phyloP scores from a whole-genome alignment of 2,888 invertebrate genomes.

The Taphrorychus bicolor region DNA sequence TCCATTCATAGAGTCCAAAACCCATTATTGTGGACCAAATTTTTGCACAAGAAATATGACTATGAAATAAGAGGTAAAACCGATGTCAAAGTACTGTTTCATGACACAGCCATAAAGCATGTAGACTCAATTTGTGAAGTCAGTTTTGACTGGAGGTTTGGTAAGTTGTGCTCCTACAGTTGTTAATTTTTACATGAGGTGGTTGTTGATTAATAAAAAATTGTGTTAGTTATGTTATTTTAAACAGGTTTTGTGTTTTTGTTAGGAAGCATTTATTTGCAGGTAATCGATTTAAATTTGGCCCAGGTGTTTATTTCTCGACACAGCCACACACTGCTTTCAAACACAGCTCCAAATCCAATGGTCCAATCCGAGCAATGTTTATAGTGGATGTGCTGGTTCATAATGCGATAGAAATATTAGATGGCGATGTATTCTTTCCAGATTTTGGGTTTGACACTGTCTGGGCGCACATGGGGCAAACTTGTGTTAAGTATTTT shows the following conservation, averaged over 20 bases:
- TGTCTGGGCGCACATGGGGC: conserved; percentile 46
- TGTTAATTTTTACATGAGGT: no score
- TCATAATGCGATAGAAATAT: conserved; percentile 41
- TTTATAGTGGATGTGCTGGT: conserved; percentile 53
- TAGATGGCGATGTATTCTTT: conserved; percentile 41
- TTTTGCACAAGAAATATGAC: conserved; percentile 46
- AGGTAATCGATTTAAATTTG: conserved; percentile 47
- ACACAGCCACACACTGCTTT: conserved; percentile 47
- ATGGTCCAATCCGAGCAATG: conserved; percentile 48
- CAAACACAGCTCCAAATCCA: conserved; percentile 44
- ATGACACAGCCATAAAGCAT: conserved; percentile 49
- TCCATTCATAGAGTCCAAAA: conserved; percentile 48
- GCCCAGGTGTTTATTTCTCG: conserved; percentile 52
- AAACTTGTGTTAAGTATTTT: conserved; percentile 55
- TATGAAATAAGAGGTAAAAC: conserved; percentile 43
- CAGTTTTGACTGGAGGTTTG: conserved; percentile 53
- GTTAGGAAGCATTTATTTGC: no score
- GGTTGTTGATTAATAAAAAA: no score
- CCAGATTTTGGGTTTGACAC: conserved; percentile 51
- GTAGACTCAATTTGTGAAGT: conserved; percentile 47
- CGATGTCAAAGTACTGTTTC: conserved; percentile 43
- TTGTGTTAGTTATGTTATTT: no score
- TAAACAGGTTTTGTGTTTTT: no score
- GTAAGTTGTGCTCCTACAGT: no score
- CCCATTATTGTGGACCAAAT: conserved; percentile 48